A percentile compares a stretch with the other conserved stretches of the same genome.
These are phyloP conservation scores for Thomomys bottae DNA, from an alignment of 2,113 vertebrate genomes.

Conservation along the genomic window DNA sequence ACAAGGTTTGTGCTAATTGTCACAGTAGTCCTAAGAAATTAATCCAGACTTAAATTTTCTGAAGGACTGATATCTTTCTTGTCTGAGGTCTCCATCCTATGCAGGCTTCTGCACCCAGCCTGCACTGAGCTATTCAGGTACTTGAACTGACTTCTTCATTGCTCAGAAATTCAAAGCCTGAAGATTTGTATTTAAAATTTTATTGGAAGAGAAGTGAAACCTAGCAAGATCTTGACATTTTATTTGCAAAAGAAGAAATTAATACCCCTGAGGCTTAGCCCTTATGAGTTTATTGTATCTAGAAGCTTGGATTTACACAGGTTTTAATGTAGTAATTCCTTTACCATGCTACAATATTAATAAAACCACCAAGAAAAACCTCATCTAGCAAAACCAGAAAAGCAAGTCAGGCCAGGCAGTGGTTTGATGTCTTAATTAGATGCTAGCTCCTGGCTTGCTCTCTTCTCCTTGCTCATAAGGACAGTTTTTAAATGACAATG, in stretches of 20 bases:
- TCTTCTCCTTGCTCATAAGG: slow-evolving; percentile 9
- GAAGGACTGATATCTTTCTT: rapidly evolving
- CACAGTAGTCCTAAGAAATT: not conserved
- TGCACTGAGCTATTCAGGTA: not conserved
- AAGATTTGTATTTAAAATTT: slow-evolving; percentile 69
- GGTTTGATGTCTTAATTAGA: slow-evolving; percentile 66
- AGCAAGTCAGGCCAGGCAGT: slow-evolving; percentile 19
- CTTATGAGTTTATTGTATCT: slow-evolving; percentile 45
- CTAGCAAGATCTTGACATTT: slow-evolving; percentile 53
- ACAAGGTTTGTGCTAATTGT: not conserved
- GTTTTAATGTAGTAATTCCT: slow-evolving; percentile 57
- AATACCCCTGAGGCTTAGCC: slow-evolving; percentile 54
- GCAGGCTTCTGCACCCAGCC: not conserved
- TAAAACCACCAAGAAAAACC: slow-evolving; percentile 47
- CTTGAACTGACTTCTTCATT: not conserved
- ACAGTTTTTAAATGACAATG: not conserved
- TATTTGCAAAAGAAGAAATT: slow-evolving; percentile 65
- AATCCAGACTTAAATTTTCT: not conserved
- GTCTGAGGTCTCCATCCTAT: not conserved
- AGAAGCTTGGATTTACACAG: slow-evolving; percentile 15
- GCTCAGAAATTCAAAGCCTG: slow-evolving; percentile 42
- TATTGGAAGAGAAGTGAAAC: slow-evolving; percentile 49
- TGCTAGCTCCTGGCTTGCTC: slow-evolving; percentile 10
- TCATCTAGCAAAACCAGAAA: slow-evolving; percentile 44
- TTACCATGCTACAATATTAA: slow-evolving; percentile 37